Evolutionary conservation across 2,888 invertebrate species (phyloP).

Genomic region (Drosophila robusta): DNA sequence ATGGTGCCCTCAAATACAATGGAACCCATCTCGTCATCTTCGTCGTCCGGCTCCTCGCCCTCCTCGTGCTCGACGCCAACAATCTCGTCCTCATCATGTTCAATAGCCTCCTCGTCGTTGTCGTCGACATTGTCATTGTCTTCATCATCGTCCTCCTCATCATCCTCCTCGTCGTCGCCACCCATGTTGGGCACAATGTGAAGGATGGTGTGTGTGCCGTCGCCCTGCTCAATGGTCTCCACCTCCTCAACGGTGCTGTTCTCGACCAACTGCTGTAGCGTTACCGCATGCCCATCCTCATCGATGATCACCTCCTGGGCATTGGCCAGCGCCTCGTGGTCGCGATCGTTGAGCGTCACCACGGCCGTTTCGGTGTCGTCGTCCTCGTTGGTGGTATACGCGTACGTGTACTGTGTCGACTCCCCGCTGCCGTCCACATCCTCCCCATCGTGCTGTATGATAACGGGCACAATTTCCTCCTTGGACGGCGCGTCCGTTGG

Average conservation of each 20-base stretch:
- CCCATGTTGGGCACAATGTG: constrained; percentile 65
- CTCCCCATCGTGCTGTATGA: constrained; percentile 78
- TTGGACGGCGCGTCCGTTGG: constrained; percentile 57
- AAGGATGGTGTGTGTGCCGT: constrained; percentile 81
- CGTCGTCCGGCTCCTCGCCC: constrained; percentile 59
- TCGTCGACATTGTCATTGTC: constrained; percentile 16
- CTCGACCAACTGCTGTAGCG: constrained; percentile 79
- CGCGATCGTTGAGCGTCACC: constrained; percentile 75
- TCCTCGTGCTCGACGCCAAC: constrained; percentile 53
- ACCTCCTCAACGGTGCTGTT: constrained; percentile 76
- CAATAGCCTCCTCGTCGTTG: constrained; percentile 24
- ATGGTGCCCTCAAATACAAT: constrained; percentile 66
- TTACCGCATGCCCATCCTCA: constrained; percentile 80
- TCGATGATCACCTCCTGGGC: constrained; percentile 83
- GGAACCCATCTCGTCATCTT: constrained; percentile 61
- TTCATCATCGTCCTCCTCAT: constrained; percentile 10
- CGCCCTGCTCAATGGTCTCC: constrained; percentile 77
- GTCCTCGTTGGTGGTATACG: constrained; percentile 75
- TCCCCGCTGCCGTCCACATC: constrained; percentile 59
- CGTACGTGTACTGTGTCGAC: constrained; percentile 81
- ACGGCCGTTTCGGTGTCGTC: constrained; percentile 82
- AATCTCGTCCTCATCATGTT: constrained; percentile 50
- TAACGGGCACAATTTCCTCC: constrained; percentile 80
- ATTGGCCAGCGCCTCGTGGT: constrained; percentile 62
- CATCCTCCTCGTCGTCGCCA: constrained; percentile 10